Conservation (phyloP, 2,888 invertebrate species). For the Nephrotoma flavescens region DNA sequence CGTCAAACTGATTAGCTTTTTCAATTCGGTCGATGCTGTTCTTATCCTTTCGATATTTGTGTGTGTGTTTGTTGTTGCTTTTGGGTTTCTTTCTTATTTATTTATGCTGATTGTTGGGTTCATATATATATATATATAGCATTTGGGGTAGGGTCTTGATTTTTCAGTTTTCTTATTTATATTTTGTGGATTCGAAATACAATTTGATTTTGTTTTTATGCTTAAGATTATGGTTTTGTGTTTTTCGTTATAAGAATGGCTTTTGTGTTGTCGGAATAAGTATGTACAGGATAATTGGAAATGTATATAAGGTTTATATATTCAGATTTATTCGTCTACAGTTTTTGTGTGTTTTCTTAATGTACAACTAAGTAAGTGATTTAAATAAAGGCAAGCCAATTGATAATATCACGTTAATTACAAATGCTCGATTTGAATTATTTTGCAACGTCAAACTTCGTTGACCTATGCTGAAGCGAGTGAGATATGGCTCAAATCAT, state of each 20-base stretch:
- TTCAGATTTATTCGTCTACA: neutral
- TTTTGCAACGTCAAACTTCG: neutral
- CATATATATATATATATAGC: neutral
- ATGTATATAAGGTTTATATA: neutral
- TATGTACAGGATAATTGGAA: neutral
- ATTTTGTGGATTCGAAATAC: neutral
- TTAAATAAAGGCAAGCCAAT: too few species aligned
- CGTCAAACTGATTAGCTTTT: neutral
- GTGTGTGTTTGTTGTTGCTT: neutral
- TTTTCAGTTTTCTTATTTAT: neutral
- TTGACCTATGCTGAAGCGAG: neutral
- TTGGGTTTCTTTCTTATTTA: neutral
- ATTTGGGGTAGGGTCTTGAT: neutral
- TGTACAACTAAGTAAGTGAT: too few species aligned
- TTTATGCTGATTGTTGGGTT: neutral
- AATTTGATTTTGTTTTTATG: neutral
- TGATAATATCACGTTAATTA: neutral
- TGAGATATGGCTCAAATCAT: neutral
- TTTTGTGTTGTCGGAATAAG: neutral
- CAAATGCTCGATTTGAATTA: neutral
- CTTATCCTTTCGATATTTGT: neutral
- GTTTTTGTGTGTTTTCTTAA: neutral
- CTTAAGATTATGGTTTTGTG: neutral
- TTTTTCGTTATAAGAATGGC: neutral
- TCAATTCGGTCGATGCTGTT: neutral